Evolutionary conservation across 30 jellyfish, hydroid and myxozoan species (phyloP), one percentile per base, ranked within the genome.

Genomic region (Aurelia sp.): DNA sequence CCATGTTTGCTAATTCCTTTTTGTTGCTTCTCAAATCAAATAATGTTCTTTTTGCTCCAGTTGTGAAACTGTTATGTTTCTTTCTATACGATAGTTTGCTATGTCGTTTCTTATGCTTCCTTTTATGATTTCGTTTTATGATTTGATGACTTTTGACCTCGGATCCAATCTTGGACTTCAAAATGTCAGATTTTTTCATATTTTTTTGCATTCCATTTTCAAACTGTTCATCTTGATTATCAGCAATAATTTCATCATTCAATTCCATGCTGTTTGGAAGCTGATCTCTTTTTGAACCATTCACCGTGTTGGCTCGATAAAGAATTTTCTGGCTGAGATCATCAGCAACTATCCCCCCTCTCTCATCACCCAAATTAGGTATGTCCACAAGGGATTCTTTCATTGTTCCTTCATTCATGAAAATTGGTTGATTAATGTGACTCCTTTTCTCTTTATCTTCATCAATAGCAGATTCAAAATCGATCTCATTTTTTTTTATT

Each of bases 1-100:
- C 96, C 37, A 79, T 79, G 69, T 88, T 79, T 10, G 96, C 96
- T 9, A 88, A 62, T 66, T 84, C 87, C 27, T 76, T 84, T 20
- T 66, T 66, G 73, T 58, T 72, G 22, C 22, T 35, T 33, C 77
- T 44, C 66, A 60, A 19, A 37, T 78, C 68, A 57, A 62, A 63
- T 19, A 62, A 10, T 18, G 47, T 66, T 70, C 91, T 27, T 31
- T 82, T 68, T 35, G 50, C 60, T 69, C 73, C 85, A 21, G 7
- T 66, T 53, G 35, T 23, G 23, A 23, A 6, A 0, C 16, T 37
- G 27, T 13, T 48, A 16, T 68, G 30, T 33, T 70, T 82, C 85
- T 48, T 51, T 19, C 59, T 52, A 8, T 58, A 22, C n/a, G 27
- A 11, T 37, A 4, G 3, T 64, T 79, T 67, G 0, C 13, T 35